phyloP scores from a whole-genome alignment of 2,888 invertebrate species.

The Ferrisia virgata region DNA sequence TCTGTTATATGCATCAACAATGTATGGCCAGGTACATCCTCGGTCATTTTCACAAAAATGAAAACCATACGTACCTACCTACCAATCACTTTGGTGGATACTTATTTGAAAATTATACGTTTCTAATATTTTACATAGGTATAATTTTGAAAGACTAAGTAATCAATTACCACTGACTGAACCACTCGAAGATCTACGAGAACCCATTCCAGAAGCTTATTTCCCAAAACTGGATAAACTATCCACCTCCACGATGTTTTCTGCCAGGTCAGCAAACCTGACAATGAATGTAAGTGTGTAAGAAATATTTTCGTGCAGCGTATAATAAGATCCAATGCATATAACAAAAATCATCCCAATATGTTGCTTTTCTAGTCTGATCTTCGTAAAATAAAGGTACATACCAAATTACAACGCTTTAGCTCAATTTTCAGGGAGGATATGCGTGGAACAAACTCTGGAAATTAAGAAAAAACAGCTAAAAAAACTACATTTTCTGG shows the following conservation, averaged over 20 bases:
- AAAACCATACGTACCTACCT: too few species aligned
- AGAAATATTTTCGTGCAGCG: neutral
- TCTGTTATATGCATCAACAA: slow-evolving; percentile 77
- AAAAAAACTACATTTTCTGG: too few species aligned
- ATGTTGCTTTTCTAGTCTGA: too few species aligned
- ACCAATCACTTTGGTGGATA: too few species aligned
- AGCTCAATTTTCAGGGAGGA: too few species aligned
- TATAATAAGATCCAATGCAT: too few species aligned
- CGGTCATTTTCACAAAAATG: neutral
- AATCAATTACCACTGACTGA: slow-evolving; percentile 59
- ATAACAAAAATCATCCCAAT: too few species aligned
- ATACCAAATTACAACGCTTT: too few species aligned
- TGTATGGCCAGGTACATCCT: slow-evolving; percentile 61
- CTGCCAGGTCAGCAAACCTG: slow-evolving; percentile 57
- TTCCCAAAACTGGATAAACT: slow-evolving; percentile 79
- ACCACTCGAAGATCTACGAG: slow-evolving; percentile 64
- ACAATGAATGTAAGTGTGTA: slow-evolving; percentile 48
- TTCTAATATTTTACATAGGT: neutral
- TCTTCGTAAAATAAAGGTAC: too few species aligned
- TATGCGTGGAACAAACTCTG: too few species aligned
- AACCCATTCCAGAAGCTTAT: slow-evolving; percentile 73
- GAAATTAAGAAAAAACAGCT: too few species aligned
- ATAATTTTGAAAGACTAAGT: neutral
- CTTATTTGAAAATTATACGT: too few species aligned
- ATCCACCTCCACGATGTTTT: slow-evolving; percentile 71